Conservation (phyloP, 92 coral and sea anemone genomes). For the Isaurus tuberculatus region DNA sequence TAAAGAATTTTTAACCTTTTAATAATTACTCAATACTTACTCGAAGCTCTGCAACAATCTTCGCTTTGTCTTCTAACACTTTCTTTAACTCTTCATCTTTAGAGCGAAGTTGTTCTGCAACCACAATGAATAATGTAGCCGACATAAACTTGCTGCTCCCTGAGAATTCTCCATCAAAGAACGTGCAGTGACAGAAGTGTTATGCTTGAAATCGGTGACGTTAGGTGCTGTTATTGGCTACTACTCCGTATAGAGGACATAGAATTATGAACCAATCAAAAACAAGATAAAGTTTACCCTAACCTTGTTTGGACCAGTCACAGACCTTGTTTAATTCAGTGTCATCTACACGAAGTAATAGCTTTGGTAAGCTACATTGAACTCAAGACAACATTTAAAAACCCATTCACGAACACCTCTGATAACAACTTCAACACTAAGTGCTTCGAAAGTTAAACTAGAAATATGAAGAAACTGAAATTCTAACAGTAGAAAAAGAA, state of each 20-base stretch:
- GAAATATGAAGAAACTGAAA: too few relatives aligned
- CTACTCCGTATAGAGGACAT: neutral
- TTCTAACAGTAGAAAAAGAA: too few relatives aligned
- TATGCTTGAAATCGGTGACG: conserved; percentile 18
- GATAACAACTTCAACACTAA: too few relatives aligned
- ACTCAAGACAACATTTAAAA: too few relatives aligned
- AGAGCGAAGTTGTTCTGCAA: conserved; percentile 87
- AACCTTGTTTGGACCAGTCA: too few relatives aligned
- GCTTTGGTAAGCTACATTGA: too few relatives aligned
- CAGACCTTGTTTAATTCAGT: too few relatives aligned
- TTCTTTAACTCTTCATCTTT: conserved; percentile 94
- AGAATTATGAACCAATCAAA: neutral
- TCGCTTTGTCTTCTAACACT: conserved; percentile 91
- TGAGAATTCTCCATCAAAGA: conserved; percentile 38
- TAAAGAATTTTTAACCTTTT: neutral
- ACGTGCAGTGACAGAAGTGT: conserved; percentile 25
- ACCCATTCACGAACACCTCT: too few relatives aligned
- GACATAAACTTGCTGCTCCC: conserved; percentile 30
- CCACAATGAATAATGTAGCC: conserved; percentile 56
- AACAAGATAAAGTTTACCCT: neutral
- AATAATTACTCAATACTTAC: conserved; percentile 52
- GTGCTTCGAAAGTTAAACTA: too few relatives aligned
- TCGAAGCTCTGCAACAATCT: conserved; percentile 92
- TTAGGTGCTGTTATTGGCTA: conserved; percentile 34
- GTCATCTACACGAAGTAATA: too few relatives aligned